Evolutionary conservation across 2,113 vertebrate genomes (phyloP).

Genomic region (Trichomycterus rosablanca): DNA sequence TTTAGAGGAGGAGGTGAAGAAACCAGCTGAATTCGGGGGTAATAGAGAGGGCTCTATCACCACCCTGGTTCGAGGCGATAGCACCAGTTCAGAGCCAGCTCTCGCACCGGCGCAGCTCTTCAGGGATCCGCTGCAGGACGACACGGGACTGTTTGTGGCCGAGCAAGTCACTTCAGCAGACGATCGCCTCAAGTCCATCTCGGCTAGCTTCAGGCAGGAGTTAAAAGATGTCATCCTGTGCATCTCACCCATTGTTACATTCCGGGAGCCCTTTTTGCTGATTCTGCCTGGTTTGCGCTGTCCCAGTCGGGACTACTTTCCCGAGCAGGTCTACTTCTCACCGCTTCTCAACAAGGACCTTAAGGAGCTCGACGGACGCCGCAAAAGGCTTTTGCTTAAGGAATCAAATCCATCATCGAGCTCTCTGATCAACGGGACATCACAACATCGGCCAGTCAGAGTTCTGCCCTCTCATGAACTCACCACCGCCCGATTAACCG

Average conservation of each 20-base stretch:
- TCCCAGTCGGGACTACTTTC: constrained; percentile 91
- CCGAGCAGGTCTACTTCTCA: constrained; percentile 90
- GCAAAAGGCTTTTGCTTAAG: constrained; percentile 86
- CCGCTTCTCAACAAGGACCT: constrained; percentile 90
- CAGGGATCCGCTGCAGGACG: constrained; percentile 91
- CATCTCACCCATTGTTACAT: constrained; percentile 88
- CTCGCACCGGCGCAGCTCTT: constrained; percentile 78
- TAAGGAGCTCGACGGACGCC: constrained; percentile 82
- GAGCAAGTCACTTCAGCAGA: constrained; percentile 87
- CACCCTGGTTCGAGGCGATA: constrained; percentile 49
- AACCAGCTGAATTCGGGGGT: constrained; percentile 38
- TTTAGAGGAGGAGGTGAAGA: constrained; percentile 33
- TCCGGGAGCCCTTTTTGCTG: constrained; percentile 87
- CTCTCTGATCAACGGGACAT: constrained; percentile 67
- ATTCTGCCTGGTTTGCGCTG: constrained; percentile 82
- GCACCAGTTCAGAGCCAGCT: constrained; percentile 65
- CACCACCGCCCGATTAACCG: constrained; percentile 80
- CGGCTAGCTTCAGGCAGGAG: constrained; percentile 87
- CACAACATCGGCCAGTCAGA: constrained; percentile 62
- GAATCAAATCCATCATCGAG: constrained; percentile 72
- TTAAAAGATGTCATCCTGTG: constrained; percentile 92
- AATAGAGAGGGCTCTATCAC: constrained; percentile 46
- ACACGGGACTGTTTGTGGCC: constrained; percentile 82
- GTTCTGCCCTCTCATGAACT: constrained; percentile 83
- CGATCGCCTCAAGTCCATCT: constrained; percentile 83